These are phyloP conservation scores for Cryptocephalus moraei DNA, from an alignment of 2,888 invertebrate genomes.

Conservation along the genomic window DNA sequence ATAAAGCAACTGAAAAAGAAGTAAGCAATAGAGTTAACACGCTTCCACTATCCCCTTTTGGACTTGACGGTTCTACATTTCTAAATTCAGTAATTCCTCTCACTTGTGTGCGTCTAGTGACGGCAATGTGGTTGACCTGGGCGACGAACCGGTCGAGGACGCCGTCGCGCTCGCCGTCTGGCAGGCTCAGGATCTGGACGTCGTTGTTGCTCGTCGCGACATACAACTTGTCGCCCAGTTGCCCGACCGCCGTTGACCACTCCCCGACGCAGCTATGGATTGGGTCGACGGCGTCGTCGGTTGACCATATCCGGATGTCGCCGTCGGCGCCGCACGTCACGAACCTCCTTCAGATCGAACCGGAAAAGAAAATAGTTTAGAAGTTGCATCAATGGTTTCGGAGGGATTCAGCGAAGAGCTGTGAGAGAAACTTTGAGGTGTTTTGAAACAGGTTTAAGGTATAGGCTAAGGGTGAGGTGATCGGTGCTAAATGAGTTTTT, in stretches of 20 bases:
- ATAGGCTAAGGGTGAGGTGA: no score
- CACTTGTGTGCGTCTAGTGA: slow-evolving; percentile 51
- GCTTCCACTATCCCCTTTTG: no score
- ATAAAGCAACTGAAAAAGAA: no score
- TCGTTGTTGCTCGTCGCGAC: slow-evolving; percentile 79
- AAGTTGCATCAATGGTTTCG: background rate
- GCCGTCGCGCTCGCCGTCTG: slow-evolving; percentile 73
- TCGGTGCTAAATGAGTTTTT: no score
- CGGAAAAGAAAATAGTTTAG: background rate
- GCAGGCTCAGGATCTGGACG: slow-evolving; percentile 74
- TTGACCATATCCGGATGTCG: slow-evolving; percentile 82
- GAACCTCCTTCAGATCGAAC: slow-evolving; percentile 45
- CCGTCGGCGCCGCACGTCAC: slow-evolving; percentile 89
- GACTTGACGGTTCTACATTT: no score
- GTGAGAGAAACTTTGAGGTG: no score
- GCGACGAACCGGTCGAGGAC: slow-evolving; percentile 80
- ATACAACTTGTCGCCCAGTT: slow-evolving; percentile 53
- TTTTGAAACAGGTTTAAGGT: no score
- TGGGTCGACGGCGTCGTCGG: slow-evolving; percentile 81
- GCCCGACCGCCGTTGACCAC: slow-evolving; percentile 63
- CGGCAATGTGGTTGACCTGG: slow-evolving; percentile 72
- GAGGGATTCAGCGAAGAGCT: background rate
- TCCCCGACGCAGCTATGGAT: slow-evolving; percentile 77
- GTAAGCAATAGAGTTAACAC: no score
- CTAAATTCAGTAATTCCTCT: slow-evolving; percentile 6